Percentiles rank a stretch among this genome's conserved stretches.
phyloP scores from a whole-genome alignment of 1,140 invertebrate species.

The Atta colombica region DNA sequence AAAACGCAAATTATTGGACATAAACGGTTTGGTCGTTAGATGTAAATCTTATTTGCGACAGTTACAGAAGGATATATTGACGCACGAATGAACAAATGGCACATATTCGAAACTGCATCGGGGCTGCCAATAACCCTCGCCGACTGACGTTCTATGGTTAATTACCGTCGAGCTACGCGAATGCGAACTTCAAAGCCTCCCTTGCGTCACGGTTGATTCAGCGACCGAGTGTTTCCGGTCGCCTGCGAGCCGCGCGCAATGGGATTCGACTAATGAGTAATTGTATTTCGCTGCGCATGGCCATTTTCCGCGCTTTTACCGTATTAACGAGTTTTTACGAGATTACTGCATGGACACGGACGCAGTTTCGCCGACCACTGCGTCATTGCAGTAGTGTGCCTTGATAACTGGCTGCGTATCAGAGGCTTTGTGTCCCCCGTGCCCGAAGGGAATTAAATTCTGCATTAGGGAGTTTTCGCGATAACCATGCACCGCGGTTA shows the following conservation, averaged over 20 bases:
- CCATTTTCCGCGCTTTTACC: conserved; percentile 65
- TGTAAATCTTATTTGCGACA: conserved; percentile 60
- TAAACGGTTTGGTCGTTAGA: conserved; percentile 19
- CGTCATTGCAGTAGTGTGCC: conserved; percentile 40
- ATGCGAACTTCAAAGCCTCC: conserved; percentile 56
- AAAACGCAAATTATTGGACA: conserved; percentile 14
- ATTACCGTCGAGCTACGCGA: conserved; percentile 45
- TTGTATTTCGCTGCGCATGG: conserved; percentile 62
- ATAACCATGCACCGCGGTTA: conserved; percentile 23
- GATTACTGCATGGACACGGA: conserved; percentile 47
- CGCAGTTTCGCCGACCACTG: conserved; percentile 44
- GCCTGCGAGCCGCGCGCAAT: conserved; percentile 48
- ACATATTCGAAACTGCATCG: conserved; percentile 36
- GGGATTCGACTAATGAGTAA: conserved; percentile 68
- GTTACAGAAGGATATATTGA: conserved; percentile 37
- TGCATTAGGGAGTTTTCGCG: conserved; percentile 45
- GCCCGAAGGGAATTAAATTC: conserved; percentile 51
- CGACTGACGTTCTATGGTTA: conserved; percentile 53
- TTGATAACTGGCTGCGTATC: conserved; percentile 56
- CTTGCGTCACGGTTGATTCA: conserved; percentile 56
- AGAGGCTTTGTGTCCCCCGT: conserved; percentile 1
- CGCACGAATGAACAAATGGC: conserved; percentile 47
- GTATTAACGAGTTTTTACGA: conserved; percentile 67
- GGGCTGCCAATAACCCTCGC: conserved; percentile 41
- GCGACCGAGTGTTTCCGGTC: conserved; percentile 53